These are phyloP conservation scores for Otolemur crassicaudatus DNA, from an alignment of 2,797 vertebrate species.

Conservation along the genomic window DNA sequence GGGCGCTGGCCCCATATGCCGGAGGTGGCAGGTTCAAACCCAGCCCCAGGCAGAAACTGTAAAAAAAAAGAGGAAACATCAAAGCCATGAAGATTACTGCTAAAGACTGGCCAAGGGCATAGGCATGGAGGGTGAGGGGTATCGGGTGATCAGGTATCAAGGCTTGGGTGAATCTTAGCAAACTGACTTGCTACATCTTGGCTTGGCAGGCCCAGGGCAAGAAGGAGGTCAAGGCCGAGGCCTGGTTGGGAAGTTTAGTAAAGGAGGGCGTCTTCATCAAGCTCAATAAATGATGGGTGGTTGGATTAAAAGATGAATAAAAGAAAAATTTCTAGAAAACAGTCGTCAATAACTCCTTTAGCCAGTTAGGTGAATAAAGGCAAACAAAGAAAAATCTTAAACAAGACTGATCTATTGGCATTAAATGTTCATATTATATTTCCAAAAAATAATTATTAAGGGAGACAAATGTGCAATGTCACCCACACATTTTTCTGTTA, in stretches of 20 bases:
- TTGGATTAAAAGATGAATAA: neutral
- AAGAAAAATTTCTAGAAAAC: neutral
- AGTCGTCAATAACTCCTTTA: neutral
- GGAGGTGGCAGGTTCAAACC: no score
- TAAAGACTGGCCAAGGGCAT: neutral
- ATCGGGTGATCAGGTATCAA: neutral
- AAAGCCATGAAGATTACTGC: neutral
- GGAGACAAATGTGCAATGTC: conserved; percentile 46
- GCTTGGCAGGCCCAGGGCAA: neutral
- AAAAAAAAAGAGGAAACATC: neutral
- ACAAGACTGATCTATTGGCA: conserved; percentile 46
- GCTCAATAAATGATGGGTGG: neutral
- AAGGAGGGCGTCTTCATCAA: neutral
- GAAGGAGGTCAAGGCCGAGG: neutral
- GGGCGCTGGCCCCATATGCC: no score
- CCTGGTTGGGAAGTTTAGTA: neutral
- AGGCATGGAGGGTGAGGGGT: neutral
- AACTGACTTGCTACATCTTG: neutral
- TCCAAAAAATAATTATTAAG: conserved; percentile 58
- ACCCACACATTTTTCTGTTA: conserved; percentile 20
- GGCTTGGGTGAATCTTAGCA: neutral
- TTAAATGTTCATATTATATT: conserved; percentile 28
- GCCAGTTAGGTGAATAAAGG: neutral
- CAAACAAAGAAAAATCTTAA: neutral
- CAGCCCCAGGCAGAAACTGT: no score